Conservation (phyloP, 2,113 vertebrate species). For the Spea multiplicata region DNA sequence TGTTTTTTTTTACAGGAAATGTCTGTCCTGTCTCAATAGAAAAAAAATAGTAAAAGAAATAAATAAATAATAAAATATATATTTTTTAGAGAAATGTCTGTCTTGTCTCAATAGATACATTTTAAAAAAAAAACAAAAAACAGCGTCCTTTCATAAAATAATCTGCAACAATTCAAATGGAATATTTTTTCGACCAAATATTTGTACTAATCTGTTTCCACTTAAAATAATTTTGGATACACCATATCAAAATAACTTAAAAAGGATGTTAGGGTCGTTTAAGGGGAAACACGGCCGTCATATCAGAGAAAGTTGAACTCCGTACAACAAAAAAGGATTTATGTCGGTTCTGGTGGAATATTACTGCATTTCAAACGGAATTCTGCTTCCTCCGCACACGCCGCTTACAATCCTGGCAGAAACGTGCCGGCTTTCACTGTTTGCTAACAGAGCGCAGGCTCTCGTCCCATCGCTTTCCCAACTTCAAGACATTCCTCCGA, state of each 20-base stretch:
- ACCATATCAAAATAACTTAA: slow-evolving; percentile 5
- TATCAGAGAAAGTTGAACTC: slow-evolving; percentile 10
- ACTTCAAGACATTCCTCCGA: slow-evolving; percentile 55
- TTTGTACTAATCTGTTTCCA: slow-evolving; percentile 23
- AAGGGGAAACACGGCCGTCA: slow-evolving; percentile 30
- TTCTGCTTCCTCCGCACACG: not conserved
- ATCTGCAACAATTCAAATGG: slow-evolving; percentile 14
- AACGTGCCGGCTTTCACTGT: slow-evolving; percentile 9
- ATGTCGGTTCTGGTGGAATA: slow-evolving; percentile 27
- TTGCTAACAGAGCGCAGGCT: slow-evolving; percentile 43
- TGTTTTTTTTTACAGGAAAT: too few species aligned
- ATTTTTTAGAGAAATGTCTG: not conserved
- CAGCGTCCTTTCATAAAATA: slow-evolving; percentile 13
- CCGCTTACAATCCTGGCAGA: slow-evolving; percentile 2
- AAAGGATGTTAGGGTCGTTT: slow-evolving; percentile 30
- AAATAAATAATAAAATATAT: too few species aligned
- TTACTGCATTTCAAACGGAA: slow-evolving; percentile 33
- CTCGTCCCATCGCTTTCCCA: slow-evolving; percentile 55
- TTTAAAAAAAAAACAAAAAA: not conserved
- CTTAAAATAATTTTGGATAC: slow-evolving; percentile 7
- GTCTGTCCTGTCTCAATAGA: too few species aligned
- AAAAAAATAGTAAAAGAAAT: too few species aligned
- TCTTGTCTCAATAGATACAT: not conserved
- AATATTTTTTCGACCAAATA: slow-evolving; percentile 35
- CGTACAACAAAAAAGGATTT: slow-evolving; percentile 30